phyloP scores from a whole-genome alignment of 2,888 invertebrate genomes.

The Branchellion lobata region DNA sequence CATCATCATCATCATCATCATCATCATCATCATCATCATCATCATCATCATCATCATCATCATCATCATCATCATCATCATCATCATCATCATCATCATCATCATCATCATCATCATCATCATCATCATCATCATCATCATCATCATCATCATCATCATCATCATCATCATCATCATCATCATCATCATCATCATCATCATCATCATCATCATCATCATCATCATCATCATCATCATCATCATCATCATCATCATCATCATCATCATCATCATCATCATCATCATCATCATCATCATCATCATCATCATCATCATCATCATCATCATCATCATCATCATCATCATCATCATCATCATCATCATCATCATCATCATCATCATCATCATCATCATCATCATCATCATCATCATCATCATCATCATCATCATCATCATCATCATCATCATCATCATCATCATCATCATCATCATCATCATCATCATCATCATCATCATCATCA shows the following conservation, averaged over 20 bases:
- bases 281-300: slow-evolving; percentile 18
- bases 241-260: slow-evolving; percentile 17
- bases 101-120: slow-evolving; percentile 35
- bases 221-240: slow-evolving; percentile 38
- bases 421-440: slow-evolving; percentile 32
- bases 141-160: slow-evolving; percentile 38
- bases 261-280: slow-evolving; percentile 38
- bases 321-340: slow-evolving; percentile 28
- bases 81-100: slow-evolving; percentile 27
- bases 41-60: slow-evolving; percentile 28
- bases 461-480: slow-evolving; percentile 28
- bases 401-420: slow-evolving; percentile 25
- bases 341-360: slow-evolving; percentile 36
- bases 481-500: slow-evolving; percentile 35
- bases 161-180: slow-evolving; percentile 14
- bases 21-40: slow-evolving; percentile 32
- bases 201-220: slow-evolving; percentile 17
- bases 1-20: slow-evolving; percentile 32
- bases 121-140: slow-evolving; percentile 25
- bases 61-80: slow-evolving; percentile 35
- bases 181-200: slow-evolving; percentile 37
- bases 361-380: slow-evolving; percentile 18
- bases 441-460: slow-evolving; percentile 32
- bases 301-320: slow-evolving; percentile 36
- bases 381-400: slow-evolving; percentile 37